Evolutionary conservation across 2,113 vertebrate genomes (phyloP).

Genomic region (Lepisosteus osseus): DNA sequence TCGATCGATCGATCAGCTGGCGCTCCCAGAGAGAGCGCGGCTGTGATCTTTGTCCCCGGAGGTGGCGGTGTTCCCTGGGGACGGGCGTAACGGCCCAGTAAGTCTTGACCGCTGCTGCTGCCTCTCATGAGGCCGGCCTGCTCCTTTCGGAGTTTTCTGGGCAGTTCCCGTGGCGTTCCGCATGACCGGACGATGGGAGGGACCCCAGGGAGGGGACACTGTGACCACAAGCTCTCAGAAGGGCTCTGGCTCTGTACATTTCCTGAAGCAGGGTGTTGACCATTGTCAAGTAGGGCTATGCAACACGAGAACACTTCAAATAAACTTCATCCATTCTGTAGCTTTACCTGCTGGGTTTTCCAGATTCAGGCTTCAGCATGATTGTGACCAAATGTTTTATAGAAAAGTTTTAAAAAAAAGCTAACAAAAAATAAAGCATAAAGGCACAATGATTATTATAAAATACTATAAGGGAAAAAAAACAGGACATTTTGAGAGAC

Average conservation of each 20-base stretch:
- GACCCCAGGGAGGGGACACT: constrained; percentile 1
- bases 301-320: constrained; percentile 77
- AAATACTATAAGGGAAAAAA: constrained; percentile 33
- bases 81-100: no score
- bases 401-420: constrained; percentile 40
- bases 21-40: no score
- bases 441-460: constrained; percentile 55
- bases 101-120: no score
- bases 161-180: no score
- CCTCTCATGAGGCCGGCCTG: no score
- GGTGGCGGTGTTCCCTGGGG: no score
- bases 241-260: constrained; percentile 25
- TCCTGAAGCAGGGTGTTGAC: constrained; percentile 24
- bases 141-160: no score
- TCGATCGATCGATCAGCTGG: no score
- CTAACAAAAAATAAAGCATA: constrained; percentile 47
- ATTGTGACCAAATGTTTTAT: constrained; percentile 90
- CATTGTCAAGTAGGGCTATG: constrained; percentile 75
- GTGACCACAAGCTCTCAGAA: constrained; percentile 20
- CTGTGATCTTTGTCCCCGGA: no score
- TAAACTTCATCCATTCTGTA: constrained; percentile 62
- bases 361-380: constrained; percentile 78
- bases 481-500: constrained; percentile 37
- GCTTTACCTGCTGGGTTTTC: constrained; percentile 73
- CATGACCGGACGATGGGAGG: no score